These are phyloP conservation scores for Himantopus leucocephalus DNA, from an alignment of 2,113 vertebrate species.

Conservation along the genomic window DNA sequence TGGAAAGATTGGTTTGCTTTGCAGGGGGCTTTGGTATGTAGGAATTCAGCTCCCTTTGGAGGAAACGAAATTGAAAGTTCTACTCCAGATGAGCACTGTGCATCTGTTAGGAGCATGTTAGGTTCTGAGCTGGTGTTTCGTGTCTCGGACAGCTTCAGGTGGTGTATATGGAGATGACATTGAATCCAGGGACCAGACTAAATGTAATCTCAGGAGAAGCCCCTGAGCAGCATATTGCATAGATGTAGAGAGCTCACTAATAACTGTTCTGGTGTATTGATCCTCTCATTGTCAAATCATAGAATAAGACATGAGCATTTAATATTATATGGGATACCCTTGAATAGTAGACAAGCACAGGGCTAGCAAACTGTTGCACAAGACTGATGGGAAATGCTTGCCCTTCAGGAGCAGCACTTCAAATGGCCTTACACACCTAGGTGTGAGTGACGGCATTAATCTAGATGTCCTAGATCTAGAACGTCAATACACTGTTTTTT, in stretches of 20 bases:
- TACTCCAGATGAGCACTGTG: background rate
- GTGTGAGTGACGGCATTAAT: background rate
- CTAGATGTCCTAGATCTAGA: background rate
- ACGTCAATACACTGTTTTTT: background rate
- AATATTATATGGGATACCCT: background rate
- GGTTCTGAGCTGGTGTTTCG: background rate
- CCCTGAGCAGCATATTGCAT: background rate
- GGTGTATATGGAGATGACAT: background rate
- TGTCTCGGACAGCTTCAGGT: rapidly evolving
- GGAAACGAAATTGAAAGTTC: background rate
- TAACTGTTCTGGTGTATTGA: background rate
- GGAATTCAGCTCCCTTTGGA: background rate
- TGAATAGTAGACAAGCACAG: background rate
- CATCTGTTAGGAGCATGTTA: background rate
- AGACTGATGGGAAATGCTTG: background rate
- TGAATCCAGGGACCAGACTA: background rate
- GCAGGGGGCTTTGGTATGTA: background rate
- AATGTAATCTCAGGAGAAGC: background rate
- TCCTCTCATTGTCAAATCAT: background rate
- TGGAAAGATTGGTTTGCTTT: background rate
- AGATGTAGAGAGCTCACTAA: background rate
- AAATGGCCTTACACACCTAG: background rate
- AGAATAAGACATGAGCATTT: background rate
- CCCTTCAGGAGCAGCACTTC: background rate
- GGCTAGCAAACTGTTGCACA: background rate